These are phyloP conservation scores for Columba janthina DNA, from an alignment of 2,113 vertebrate genomes.

Conservation along the genomic window DNA sequence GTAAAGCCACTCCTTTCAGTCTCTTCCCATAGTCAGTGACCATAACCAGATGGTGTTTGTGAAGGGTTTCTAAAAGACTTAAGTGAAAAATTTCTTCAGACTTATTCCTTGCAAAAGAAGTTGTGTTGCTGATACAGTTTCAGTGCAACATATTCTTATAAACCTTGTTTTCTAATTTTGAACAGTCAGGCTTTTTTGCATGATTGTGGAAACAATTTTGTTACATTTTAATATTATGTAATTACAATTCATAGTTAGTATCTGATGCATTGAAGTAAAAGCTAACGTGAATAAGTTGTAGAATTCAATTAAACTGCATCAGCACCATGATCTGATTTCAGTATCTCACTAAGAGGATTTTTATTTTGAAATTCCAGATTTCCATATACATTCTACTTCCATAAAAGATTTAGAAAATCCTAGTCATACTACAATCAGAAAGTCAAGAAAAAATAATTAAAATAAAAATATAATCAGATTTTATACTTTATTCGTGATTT, in stretches of 20 bases:
- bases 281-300: not conserved
- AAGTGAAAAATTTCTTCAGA: slow-evolving; percentile 25
- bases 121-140: not conserved
- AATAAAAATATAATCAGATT: not conserved
- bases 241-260: not conserved
- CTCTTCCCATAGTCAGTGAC: slow-evolving; percentile 10
- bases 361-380: not conserved
- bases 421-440: not conserved
- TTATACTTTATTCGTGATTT: not conserved
- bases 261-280: not conserved
- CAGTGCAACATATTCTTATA: not conserved
- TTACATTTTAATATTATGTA: not conserved
- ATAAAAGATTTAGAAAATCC: not conserved
- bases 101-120: not conserved
- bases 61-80: slow-evolving; percentile 27
- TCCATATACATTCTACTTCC: not conserved
- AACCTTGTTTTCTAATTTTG: not conserved
- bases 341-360: not conserved
- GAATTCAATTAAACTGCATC: not conserved
- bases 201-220: not conserved
- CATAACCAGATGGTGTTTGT: not conserved
- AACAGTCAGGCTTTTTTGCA: not conserved
- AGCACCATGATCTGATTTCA: not conserved
- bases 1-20: slow-evolving; percentile 20
- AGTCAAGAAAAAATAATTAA: not conserved